Percentiles rank a stretch among this genome's conserved stretches.
These are phyloP conservation scores for Amphiura filiformis DNA, from an alignment of 35 echinoderm and acorn worm species.

Conservation along the genomic window DNA sequence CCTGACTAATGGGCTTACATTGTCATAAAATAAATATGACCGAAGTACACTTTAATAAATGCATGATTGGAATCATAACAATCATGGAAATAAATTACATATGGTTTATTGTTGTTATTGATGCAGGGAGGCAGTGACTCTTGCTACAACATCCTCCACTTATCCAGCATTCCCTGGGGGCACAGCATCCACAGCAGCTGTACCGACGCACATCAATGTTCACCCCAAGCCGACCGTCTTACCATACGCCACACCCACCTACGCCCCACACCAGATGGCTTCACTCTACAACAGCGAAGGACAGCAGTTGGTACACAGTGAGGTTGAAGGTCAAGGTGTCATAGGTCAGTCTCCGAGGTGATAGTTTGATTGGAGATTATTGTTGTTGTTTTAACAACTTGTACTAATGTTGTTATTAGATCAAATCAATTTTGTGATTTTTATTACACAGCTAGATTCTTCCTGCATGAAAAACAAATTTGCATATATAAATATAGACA, in stretches of 20 bases:
- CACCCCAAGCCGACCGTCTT: not conserved
- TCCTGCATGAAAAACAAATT: too few relatives aligned
- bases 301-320: not conserved
- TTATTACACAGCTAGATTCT: too few relatives aligned
- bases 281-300: not conserved
- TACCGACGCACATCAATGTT: not conserved
- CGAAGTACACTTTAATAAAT: too few relatives aligned
- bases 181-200: not conserved
- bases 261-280: not conserved
- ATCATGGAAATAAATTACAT: too few relatives aligned
- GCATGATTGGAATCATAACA: not conserved
- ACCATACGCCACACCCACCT: not conserved
- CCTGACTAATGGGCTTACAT: not conserved
- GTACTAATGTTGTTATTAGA: too few relatives aligned
- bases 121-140: constrained; percentile 2
- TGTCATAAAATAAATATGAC: not conserved
- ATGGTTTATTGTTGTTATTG: not conserved
- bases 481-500: too few relatives aligned
- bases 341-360: constrained; percentile 6
- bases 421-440: too few relatives aligned
- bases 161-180: not conserved
- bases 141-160: not conserved
- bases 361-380: not conserved
- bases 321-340: not conserved
- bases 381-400: too few relatives aligned